phyloP scores from a whole-genome alignment of 1,140 invertebrate species.

The Pseudomyrmex cubaensis region DNA sequence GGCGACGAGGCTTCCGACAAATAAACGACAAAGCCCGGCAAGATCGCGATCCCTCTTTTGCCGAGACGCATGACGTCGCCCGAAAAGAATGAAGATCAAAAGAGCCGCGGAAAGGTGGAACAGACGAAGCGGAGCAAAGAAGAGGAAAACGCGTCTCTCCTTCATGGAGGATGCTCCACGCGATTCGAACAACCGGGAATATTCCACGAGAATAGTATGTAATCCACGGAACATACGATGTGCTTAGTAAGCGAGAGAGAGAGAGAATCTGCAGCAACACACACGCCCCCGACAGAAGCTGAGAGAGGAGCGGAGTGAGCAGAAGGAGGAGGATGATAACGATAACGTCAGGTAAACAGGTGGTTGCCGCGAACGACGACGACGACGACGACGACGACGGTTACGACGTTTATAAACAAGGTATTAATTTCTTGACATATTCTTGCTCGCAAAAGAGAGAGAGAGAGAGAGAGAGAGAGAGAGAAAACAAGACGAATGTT shows the following conservation, averaged over 20 bases:
- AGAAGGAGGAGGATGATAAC: constrained; percentile 34
- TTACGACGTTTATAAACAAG: constrained; percentile 53
- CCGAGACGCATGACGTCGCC: constrained; percentile 30
- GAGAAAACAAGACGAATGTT: too few species aligned
- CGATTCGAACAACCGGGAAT: constrained; percentile 24
- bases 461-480: too few species aligned
- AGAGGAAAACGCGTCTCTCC: not conserved
- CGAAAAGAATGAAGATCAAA: constrained; percentile 36
- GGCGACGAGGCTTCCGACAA: not conserved
- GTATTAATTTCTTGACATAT: constrained; percentile 52
- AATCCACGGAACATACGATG: constrained; percentile 19
- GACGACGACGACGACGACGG: constrained; percentile 29
- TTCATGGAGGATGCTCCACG: constrained; percentile 7
- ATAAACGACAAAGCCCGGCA: constrained; percentile 26
- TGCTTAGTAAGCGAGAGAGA: not conserved
- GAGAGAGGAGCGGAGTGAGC: not conserved
- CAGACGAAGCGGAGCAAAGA: not conserved
- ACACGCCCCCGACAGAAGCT: constrained; percentile 12
- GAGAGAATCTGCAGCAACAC: not conserved
- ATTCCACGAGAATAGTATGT: constrained; percentile 29
- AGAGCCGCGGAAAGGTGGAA: constrained; percentile 3
- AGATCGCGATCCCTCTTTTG: constrained; percentile 31
- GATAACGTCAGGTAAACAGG: constrained; percentile 57
- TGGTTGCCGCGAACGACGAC: constrained; percentile 45
- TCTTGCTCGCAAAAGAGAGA: not conserved